Percentiles rank a stretch among this genome's conserved stretches.
phyloP scores from a whole-genome alignment of 2,888 invertebrate species.

The Acleris holmiana region DNA sequence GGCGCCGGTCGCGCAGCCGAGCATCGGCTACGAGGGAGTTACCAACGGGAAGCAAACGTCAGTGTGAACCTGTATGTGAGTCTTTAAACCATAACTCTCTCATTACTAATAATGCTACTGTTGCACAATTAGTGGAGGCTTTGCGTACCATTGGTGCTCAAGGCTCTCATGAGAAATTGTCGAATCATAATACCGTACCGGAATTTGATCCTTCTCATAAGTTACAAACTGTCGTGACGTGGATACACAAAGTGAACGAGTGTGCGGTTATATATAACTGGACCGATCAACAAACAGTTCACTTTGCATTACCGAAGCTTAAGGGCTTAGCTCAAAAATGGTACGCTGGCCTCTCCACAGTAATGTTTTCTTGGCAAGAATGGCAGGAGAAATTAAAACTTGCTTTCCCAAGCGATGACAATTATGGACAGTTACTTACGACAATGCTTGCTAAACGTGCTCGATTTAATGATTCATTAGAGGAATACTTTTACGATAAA shows the following conservation, averaged over 20 bases:
- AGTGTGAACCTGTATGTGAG: neutral
- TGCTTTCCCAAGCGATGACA: slow-evolving; percentile 26
- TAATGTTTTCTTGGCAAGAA: slow-evolving; percentile 23
- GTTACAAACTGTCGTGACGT: slow-evolving; percentile 8
- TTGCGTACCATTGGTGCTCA: slow-evolving; percentile 21
- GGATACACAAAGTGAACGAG: slow-evolving; percentile 20
- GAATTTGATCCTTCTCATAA: slow-evolving; percentile 16
- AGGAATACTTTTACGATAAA: slow-evolving; percentile 29
- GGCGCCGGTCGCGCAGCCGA: neutral
- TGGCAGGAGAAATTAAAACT: slow-evolving; percentile 27
- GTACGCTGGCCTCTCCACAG: slow-evolving; percentile 25
- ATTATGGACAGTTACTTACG: slow-evolving; percentile 23
- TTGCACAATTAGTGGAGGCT: slow-evolving; percentile 14
- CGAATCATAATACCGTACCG: slow-evolving; percentile 21
- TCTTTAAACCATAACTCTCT: neutral
- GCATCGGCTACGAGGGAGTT: neutral
- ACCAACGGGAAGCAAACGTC: neutral
- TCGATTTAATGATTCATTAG: slow-evolving; percentile 14
- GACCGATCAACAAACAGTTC: slow-evolving; percentile 21
- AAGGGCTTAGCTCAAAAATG: slow-evolving; percentile 23
- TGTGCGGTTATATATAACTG: slow-evolving; percentile 21
- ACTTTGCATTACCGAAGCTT: slow-evolving; percentile 25
- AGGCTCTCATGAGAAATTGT: slow-evolving; percentile 13
- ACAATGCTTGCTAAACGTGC: slow-evolving; percentile 20
- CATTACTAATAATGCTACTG: neutral